Base-by-base conservation (phyloP, 1,140 invertebrate genomes). In the Drosophila oshimai region DNA sequence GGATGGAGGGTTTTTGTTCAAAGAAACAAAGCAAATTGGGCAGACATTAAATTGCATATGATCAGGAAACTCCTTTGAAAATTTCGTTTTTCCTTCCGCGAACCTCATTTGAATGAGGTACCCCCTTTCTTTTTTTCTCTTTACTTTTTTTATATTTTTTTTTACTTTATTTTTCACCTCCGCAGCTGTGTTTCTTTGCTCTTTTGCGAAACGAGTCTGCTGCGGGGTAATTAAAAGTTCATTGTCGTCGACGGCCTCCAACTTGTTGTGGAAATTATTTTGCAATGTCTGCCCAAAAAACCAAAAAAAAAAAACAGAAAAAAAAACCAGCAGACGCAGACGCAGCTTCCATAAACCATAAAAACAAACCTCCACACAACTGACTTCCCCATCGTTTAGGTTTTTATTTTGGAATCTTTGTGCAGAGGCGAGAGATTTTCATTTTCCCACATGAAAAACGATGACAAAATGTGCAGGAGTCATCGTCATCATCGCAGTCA, bases 381-480 rank as follows among this genome's bases (percentile, higher is more conserved):
- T 50, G 29, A 57, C 39, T 50, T 65, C 39, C 57, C 55, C 58
- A 33, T 26, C 54, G 53, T 41, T 41, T 58, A 61, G 36, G 36
- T 37, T 31, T 42, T 13, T 9, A 4, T 41, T 28, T 17, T 39
- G 10, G 12, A 13, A 20, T 53, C 28, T 44, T 28, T 15, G 13
- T 57, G 53, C 53, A 57, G 46, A 57, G 22, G 55, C 68, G 36
- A 46, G 42, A 60, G 20, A 74, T 81, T 80, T 80, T 80, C 76
- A 74, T 81, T 80, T 80, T 80, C 76, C 72, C 77, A 80, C 77
- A 80, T 75, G 41, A 45, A 71, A 81, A 80, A 81, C 74, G 68
- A 80, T 76, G 77, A 81, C 76, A 81, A 76, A 76, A 81, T 67
- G 41, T 71, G 76, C 53, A 64, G 69, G 39, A 73, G 68, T 46